Evolutionary conservation across 2,113 vertebrate genomes (phyloP).

Genomic region (Boulengeromyrus knoepffleri): DNA sequence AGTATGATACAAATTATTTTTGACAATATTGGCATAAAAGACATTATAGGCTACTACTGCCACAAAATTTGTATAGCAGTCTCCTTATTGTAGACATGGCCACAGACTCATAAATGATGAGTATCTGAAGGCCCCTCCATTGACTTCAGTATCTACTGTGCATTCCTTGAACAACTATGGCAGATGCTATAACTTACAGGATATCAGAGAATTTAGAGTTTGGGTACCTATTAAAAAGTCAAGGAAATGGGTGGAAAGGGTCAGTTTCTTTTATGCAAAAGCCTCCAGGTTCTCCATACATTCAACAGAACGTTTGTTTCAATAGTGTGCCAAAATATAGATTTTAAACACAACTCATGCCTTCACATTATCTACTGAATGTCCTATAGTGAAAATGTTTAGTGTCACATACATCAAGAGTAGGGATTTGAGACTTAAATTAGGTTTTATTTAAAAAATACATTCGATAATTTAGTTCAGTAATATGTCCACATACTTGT

Average conservation of each 20-base stretch:
- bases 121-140: neutral
- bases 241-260: neutral
- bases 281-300: neutral
- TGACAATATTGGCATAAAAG: neutral
- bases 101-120: neutral
- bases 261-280: neutral
- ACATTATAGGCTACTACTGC: neutral
- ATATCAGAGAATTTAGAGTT: neutral
- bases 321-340: neutral
- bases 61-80: neutral
- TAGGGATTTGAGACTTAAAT: neutral
- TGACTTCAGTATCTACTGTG: neutral
- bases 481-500: neutral
- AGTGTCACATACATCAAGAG: neutral
- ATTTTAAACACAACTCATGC: neutral
- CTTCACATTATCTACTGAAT: neutral
- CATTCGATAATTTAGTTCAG: neutral
- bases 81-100: neutral
- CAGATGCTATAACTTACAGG: neutral
- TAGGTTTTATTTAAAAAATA: neutral
- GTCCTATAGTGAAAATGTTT: neutral
- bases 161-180: neutral
- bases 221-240: neutral
- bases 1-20: neutral
- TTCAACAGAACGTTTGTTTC: neutral